Evolutionary conservation across 2,888 invertebrate genomes (phyloP).

Genomic region (Platycheirus albimanus): DNA sequence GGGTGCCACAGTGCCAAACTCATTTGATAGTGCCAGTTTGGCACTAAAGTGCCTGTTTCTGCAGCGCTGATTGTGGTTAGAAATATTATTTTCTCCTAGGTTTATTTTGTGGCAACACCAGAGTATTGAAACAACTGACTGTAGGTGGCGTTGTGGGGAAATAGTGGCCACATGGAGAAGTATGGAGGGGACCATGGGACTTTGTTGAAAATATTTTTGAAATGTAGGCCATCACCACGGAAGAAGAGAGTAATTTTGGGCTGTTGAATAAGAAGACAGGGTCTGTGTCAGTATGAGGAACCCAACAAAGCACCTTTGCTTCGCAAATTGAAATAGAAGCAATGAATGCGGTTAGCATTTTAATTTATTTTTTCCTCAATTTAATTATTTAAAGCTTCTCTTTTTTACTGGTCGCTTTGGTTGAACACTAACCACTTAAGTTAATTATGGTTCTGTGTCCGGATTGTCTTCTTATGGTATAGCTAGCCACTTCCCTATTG

Average conservation of each 20-base stretch:
- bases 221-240: constrained; percentile 51
- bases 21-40: too few relatives aligned
- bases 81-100: constrained; percentile 33
- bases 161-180: background rate
- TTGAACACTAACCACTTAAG: constrained; percentile 30
- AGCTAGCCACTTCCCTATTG: constrained; percentile 42
- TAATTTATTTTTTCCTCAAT: constrained; percentile 24
- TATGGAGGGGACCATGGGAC: too few relatives aligned
- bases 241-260: constrained; percentile 36
- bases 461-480: constrained; percentile 30
- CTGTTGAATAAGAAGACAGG: constrained; percentile 24
- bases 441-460: constrained; percentile 39
- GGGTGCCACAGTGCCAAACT: too few relatives aligned
- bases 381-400: background rate
- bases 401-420: constrained; percentile 20
- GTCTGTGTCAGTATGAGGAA: too few relatives aligned
- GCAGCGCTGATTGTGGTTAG: too few relatives aligned
- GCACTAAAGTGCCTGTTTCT: too few relatives aligned
- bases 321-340: constrained; percentile 5
- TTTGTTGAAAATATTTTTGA: constrained; percentile 35
- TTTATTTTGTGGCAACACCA: constrained; percentile 62
- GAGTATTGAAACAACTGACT: constrained; percentile 30
- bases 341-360: constrained; percentile 37
- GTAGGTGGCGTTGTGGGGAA: constrained; percentile 1
- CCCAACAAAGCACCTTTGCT: constrained; percentile 7